These are phyloP conservation scores for Miichthys miiuy DNA, from an alignment of 2,797 vertebrate species.

Conservation along the genomic window DNA sequence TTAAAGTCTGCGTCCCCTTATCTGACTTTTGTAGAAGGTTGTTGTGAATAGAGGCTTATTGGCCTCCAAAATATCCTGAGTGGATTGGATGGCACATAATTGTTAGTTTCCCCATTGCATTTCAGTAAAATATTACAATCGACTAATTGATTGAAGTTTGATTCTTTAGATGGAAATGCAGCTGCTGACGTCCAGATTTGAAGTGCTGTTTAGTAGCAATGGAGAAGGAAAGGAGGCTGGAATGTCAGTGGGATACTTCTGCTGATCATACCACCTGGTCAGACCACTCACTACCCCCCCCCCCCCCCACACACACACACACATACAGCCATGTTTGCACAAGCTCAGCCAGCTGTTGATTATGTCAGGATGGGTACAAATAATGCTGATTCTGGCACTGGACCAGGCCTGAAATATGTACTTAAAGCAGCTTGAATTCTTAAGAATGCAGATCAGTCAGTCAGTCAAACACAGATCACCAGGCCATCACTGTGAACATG, in stretches of 20 bases:
- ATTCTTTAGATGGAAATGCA: constrained; percentile 54
- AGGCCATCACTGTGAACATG: background rate
- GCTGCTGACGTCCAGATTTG: constrained; percentile 59
- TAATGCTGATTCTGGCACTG: constrained; percentile 58
- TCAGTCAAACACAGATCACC: constrained; percentile 11
- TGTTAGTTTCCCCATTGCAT: background rate
- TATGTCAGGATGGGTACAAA: constrained; percentile 57
- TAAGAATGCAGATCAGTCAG: constrained; percentile 6
- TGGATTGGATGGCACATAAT: background rate
- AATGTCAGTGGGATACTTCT: constrained; percentile 74
- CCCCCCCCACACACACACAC: constrained; percentile 35
- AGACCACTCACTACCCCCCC: constrained; percentile 69
- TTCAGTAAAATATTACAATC: background rate
- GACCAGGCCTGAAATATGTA: constrained; percentile 41
- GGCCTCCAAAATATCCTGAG: too few relatives aligned
- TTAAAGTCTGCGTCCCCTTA: background rate
- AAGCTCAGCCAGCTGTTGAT: constrained; percentile 67
- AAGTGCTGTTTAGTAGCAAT: constrained; percentile 53
- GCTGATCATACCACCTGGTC: constrained; percentile 80
- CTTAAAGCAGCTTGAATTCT: constrained; percentile 55
- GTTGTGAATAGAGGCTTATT: background rate
- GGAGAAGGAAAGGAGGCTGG: constrained; percentile 64
- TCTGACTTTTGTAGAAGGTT: background rate
- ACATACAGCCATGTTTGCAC: constrained; percentile 29
- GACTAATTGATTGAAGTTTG: constrained; percentile 37